Evolutionary conservation across 2,113 vertebrate genomes (phyloP).

Genomic region (Gallinago undulata): DNA sequence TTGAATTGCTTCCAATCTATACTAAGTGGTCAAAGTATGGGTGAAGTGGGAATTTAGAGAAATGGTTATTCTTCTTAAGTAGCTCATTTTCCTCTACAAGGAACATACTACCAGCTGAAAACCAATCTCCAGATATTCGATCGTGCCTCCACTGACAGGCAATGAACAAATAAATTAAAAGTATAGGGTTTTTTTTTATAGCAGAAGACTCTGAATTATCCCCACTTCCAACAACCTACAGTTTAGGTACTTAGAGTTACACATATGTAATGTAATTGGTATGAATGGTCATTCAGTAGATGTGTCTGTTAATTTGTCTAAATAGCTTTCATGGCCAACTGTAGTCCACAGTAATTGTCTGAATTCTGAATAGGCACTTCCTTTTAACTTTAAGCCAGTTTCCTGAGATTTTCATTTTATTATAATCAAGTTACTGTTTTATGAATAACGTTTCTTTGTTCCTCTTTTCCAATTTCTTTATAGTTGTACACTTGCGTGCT

Average conservation of each 20-base stretch:
- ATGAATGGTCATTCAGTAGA: not conserved
- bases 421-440: not conserved
- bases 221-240: not conserved
- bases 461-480: not conserved
- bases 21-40: not conserved
- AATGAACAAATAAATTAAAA: not conserved
- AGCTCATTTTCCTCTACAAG: not conserved
- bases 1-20: not conserved
- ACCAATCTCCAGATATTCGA: not conserved
- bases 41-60: not conserved
- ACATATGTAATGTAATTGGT: not conserved
- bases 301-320: not conserved
- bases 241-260: not conserved
- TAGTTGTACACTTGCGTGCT: rapidly evolving
- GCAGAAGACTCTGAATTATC: not conserved
- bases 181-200: rapidly evolving
- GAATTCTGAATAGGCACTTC: not conserved
- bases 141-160: not conserved
- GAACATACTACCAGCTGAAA: not conserved
- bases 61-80: not conserved
- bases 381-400: not conserved
- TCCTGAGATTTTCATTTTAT: not conserved
- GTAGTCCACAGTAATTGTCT: not conserved
- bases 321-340: not conserved
- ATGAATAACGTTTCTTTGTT: not conserved